Evolutionary conservation across 2,797 vertebrate species (phyloP), one percentile per base, ranked within the genome.

Genomic region (Scarus forsteni): DNA sequence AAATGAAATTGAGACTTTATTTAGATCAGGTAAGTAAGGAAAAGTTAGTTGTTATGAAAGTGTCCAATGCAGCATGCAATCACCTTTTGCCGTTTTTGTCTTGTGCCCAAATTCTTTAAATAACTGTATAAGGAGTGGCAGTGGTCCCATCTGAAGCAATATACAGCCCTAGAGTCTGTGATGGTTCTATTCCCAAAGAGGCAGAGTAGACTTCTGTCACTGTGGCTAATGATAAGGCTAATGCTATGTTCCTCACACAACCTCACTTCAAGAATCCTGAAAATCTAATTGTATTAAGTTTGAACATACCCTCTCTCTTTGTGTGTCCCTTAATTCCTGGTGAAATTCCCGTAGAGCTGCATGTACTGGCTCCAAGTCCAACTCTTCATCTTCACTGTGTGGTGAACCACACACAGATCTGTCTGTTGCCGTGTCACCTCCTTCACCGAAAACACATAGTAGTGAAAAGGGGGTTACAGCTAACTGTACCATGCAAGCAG

Each of bases 271-370:
- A 27, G 27, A 27, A 27, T 27, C 27, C 27, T 4, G 27, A 27
- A 27, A 66, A 39, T 57, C 50, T 35, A 36, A 61, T 0, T 43
- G 51, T 18, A 52, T 8, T 14, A 70, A 9, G 35, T 55, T 54
- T 6, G 59, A 57, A 60, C n/a, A 48, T 79, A 97, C 96, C 90
- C 89, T 89, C 44, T 95, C 94, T 84, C 68, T 92, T 74, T 93
- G 94, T 38, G 94, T 67, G 1, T 95, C 92, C 45, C 77, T 86
- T 39, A 96, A 78, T 58, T 94, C 90, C 85, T 92, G 93, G 60
- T 92, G 82, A 18, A 96, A 84, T 66, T 91, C 92, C 14, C 44
- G 73, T 39, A 96, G 80, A 12, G 90, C 84, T 0, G 56, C 51
- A 50, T 85, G 91, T n/a, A 95, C 90, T 0, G 70, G 73, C 13